These are phyloP conservation scores for Charadrius vociferus DNA, from an alignment of 2,113 vertebrate species.

Conservation along the genomic window DNA sequence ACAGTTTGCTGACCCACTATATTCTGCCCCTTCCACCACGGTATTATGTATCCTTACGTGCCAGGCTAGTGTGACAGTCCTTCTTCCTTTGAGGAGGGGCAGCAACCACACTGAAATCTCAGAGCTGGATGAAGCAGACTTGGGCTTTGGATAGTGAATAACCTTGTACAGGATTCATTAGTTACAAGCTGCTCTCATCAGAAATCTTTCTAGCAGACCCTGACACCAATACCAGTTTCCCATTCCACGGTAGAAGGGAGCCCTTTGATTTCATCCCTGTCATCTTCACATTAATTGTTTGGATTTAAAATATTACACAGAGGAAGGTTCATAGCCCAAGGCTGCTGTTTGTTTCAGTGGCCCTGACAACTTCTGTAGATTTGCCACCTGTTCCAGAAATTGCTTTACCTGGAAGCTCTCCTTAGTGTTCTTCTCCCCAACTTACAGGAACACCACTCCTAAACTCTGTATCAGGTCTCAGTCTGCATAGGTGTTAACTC, in stretches of 20 bases:
- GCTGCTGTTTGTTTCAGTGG: background rate
- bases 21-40: background rate
- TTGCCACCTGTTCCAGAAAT: background rate
- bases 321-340: background rate
- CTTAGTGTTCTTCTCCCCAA: background rate
- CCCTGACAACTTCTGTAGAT: background rate
- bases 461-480: background rate
- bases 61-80: background rate
- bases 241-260: background rate
- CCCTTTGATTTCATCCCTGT: background rate
- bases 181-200: background rate
- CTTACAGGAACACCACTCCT: background rate
- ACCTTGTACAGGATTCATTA: background rate
- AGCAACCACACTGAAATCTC: background rate
- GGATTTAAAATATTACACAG: background rate
- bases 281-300: background rate
- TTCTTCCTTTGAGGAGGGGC: background rate
- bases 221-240: background rate
- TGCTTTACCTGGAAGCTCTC: background rate
- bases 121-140: background rate
- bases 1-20: background rate
- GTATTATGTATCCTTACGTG: fast-evolving
- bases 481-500: background rate
- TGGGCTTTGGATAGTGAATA: background rate
- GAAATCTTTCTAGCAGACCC: background rate